Percentiles rank a stretch among this genome's conserved stretches.
These are phyloP conservation scores for Schlechtendalia chinensis DNA, from an alignment of 1,140 invertebrate species.

Conservation along the genomic window DNA sequence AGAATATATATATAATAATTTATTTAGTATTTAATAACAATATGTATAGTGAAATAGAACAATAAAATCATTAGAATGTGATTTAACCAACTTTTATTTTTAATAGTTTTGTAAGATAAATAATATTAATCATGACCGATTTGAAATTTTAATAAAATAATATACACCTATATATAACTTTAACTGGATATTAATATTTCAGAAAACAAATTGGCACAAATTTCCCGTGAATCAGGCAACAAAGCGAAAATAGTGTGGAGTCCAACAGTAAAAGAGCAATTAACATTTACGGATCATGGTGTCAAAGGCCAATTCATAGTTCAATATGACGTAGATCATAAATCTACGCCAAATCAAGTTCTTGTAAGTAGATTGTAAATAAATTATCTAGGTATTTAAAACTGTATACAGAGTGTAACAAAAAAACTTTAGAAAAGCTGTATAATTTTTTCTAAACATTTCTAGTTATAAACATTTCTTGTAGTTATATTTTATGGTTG, in stretches of 20 bases:
- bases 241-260: conserved; percentile 52
- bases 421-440: too few relatives aligned
- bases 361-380: conserved; percentile 56
- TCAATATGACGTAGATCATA: conserved; percentile 64
- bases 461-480: too few relatives aligned
- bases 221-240: conserved; percentile 48
- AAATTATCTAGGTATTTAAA: background rate
- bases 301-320: conserved; percentile 65
- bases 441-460: too few relatives aligned
- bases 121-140: background rate
- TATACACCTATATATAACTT: background rate
- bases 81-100: background rate
- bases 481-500: too few relatives aligned
- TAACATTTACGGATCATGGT: conserved; percentile 58
- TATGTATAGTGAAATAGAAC: background rate
- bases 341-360: conserved; percentile 60
- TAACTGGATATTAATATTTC: background rate
- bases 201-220: conserved; percentile 50
- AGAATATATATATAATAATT: background rate
- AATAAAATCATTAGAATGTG: background rate
- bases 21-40: background rate
- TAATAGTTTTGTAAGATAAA: background rate
- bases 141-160: background rate
- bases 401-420: too few relatives aligned
- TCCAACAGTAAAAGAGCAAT: conserved; percentile 56